phyloP scores from a whole-genome alignment of 2,113 vertebrate species.

The Mesembrinibis cayennensis region DNA sequence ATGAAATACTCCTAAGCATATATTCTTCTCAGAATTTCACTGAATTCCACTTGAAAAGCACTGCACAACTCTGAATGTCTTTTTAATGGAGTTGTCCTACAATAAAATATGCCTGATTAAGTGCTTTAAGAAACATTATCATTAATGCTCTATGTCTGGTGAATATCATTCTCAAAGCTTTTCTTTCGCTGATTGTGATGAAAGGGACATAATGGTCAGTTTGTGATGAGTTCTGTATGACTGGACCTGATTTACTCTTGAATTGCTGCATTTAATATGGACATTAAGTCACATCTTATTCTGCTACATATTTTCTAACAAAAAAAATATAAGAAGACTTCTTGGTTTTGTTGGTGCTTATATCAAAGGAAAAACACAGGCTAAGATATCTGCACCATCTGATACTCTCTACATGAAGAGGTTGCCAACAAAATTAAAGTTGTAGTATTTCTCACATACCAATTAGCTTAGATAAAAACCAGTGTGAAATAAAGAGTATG shows the following conservation, averaged over 20 bases:
- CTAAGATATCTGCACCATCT: not conserved
- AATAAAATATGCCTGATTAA: conserved; percentile 22
- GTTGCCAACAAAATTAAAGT: not conserved
- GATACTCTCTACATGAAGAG: not conserved
- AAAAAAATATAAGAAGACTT: not conserved
- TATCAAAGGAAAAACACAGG: not conserved
- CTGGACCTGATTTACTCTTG: not conserved
- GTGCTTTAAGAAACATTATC: conserved; percentile 1
- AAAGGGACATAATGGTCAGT: not conserved
- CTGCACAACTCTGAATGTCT: not conserved
- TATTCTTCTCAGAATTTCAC: not conserved
- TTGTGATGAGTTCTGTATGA: not conserved
- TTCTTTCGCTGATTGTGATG: not conserved
- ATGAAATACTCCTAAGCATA: not conserved
- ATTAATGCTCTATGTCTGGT: not conserved
- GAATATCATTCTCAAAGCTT: not conserved
- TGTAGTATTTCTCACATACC: not conserved
- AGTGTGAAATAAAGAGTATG: not conserved
- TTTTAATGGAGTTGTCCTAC: not conserved
- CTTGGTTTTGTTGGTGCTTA: not conserved
- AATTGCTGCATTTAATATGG: not conserved
- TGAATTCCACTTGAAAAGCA: not conserved
- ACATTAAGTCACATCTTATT: not conserved
- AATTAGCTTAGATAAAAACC: not conserved
- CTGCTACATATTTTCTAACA: not conserved